Evolutionary conservation across 2,888 invertebrate genomes (phyloP).

Genomic region (Tillus elongatus): DNA sequence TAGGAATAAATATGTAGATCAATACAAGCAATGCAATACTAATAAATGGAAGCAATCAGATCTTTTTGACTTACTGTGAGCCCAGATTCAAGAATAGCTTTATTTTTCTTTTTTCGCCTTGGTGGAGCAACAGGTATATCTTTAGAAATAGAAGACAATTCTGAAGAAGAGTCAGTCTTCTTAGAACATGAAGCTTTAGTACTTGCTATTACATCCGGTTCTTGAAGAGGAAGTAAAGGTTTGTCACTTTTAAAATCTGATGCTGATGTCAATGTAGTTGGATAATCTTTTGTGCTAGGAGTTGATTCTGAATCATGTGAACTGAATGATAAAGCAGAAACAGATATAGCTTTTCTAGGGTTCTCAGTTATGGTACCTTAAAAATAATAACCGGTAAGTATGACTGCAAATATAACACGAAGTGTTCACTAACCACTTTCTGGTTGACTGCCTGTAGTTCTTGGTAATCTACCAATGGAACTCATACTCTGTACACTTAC

Average conservation of each 20-base stretch:
- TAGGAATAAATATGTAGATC: constrained; percentile 6
- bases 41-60: constrained; percentile 10
- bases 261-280: constrained; percentile 33
- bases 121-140: constrained; percentile 66
- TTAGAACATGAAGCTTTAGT: constrained; percentile 59
- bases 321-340: constrained; percentile 35
- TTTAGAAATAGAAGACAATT: constrained; percentile 21
- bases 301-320: constrained; percentile 39
- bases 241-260: constrained; percentile 13
- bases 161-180: constrained; percentile 27
- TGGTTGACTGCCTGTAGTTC: constrained; percentile 12
- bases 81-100: too few relatives aligned
- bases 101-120: constrained; percentile 64
- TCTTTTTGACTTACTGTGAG: too few relatives aligned
- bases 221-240: constrained; percentile 50
- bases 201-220: constrained; percentile 90
- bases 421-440: constrained; percentile 5
- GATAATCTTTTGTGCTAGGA: constrained; percentile 37
- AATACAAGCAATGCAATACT: constrained; percentile 1
- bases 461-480: constrained; percentile 60
- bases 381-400: too few relatives aligned
- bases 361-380: constrained; percentile 21
- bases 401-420: constrained; percentile 6
- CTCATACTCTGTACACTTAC: constrained; percentile 83
- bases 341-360: constrained; percentile 30